Evolutionary conservation across 2,888 invertebrate genomes (phyloP).

Genomic region (Chelonus formosanus): DNA sequence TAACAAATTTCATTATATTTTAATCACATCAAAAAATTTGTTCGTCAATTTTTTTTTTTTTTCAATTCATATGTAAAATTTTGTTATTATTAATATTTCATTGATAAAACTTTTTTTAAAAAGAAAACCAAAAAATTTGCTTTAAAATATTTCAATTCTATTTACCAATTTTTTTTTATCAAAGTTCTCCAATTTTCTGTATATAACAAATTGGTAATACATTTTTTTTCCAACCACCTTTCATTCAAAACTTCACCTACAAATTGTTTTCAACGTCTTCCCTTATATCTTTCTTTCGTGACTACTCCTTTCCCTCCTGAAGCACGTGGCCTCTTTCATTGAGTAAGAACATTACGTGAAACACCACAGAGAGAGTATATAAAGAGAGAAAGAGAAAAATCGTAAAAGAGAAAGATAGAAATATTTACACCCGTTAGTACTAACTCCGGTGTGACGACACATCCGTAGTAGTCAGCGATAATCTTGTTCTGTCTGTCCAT

Average conservation of each 20-base stretch:
- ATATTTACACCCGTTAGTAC: slow-evolving; percentile 61
- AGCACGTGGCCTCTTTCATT: slow-evolving; percentile 52
- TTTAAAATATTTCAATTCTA: background rate
- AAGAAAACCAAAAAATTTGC: background rate
- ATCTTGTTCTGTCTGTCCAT: slow-evolving; percentile 14
- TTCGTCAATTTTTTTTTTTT: too few species aligned
- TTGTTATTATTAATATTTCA: background rate
- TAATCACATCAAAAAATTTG: too few species aligned
- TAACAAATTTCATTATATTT: too few species aligned
- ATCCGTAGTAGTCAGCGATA: slow-evolving; percentile 58
- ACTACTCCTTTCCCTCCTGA: slow-evolving; percentile 10
- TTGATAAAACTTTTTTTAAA: background rate
- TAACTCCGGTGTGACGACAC: slow-evolving; percentile 61
- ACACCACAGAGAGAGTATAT: background rate
- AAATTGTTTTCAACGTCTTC: slow-evolving; percentile 25
- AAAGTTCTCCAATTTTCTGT: too few species aligned
- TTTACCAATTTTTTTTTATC: background rate
- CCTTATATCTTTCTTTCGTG: slow-evolving; percentile 11
- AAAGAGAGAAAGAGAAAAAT: slow-evolving; percentile 35
- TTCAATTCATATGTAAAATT: background rate
- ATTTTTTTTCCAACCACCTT: background rate
- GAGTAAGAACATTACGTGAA: slow-evolving; percentile 58
- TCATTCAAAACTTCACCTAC: slow-evolving; percentile 24
- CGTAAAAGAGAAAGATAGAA: slow-evolving; percentile 42
- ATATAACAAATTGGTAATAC: background rate